Percentiles rank a stretch among this genome's conserved stretches.
Conservation (phyloP, 2,113 vertebrate species). For the Cottus gobio region DNA sequence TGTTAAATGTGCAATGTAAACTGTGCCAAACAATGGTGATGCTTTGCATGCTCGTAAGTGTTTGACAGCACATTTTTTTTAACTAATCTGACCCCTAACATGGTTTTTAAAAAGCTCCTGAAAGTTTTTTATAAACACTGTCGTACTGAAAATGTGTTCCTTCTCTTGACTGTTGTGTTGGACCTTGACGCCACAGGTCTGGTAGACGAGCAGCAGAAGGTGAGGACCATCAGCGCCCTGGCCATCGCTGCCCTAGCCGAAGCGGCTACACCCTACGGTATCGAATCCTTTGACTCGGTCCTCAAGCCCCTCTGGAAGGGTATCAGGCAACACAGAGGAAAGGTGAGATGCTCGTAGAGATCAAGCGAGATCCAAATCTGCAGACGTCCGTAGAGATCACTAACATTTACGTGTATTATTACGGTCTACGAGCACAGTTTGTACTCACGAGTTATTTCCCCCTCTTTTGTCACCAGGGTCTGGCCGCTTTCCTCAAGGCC, state of each 20-base stretch:
- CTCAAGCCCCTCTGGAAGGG: slow-evolving; percentile 99
- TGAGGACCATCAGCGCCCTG: slow-evolving; percentile 97
- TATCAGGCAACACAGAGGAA: slow-evolving; percentile 98
- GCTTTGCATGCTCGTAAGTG: no score
- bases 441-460: background rate
- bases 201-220: slow-evolving; percentile 99
- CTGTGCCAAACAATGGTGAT: no score
- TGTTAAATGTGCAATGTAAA: no score
- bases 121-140: background rate
- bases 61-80: no score
- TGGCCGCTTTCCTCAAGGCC: slow-evolving; percentile 98
- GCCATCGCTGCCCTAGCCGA: slow-evolving; percentile 98
- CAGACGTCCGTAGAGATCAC: slow-evolving; percentile 53
- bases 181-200: slow-evolving; percentile 84
- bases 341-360: slow-evolving; percentile 79
- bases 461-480: slow-evolving; percentile 82
- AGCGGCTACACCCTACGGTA: slow-evolving; percentile 97
- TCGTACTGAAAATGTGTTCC: no score
- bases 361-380: no score
- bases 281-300: slow-evolving; percentile 98
- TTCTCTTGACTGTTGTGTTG: background rate
- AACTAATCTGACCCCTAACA: background rate
- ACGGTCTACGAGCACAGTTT: background rate
- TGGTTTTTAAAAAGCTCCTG: background rate
- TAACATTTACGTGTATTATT: no score